These are phyloP conservation scores for Triplophysa tibetana DNA, from an alignment of 2,113 vertebrate species.

Conservation along the genomic window DNA sequence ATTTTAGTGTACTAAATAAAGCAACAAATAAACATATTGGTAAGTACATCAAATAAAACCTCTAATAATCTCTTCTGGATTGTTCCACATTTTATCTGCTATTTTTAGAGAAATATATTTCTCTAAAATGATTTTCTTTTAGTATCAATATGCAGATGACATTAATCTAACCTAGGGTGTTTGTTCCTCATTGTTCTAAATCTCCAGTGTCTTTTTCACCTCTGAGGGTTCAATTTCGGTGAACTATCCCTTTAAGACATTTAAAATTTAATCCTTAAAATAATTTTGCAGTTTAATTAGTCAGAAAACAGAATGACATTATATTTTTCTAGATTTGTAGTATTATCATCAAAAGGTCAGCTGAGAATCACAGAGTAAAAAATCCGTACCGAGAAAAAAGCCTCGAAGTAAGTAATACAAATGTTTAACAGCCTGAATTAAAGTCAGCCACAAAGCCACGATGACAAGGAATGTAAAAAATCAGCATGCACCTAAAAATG, in stretches of 20 bases:
- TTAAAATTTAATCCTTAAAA: too few species aligned
- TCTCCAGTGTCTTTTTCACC: slow-evolving; percentile 39
- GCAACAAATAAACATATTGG: too few species aligned
- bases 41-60: too few species aligned
- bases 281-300: too few species aligned
- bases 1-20: too few species aligned
- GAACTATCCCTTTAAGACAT: too few species aligned
- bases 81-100: background rate
- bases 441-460: slow-evolving; percentile 23
- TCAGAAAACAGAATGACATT: too few species aligned
- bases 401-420: background rate
- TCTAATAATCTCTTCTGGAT: background rate
- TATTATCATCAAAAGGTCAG: background rate
- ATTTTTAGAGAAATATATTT: too few species aligned
- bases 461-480: slow-evolving; percentile 50
- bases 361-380: background rate
- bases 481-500: slow-evolving; percentile 57
- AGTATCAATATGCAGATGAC: slow-evolving; percentile 24
- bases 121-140: background rate
- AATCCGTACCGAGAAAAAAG: background rate
- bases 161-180: slow-evolving; percentile 10
- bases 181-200: slow-evolving; percentile 53
- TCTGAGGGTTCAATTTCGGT: too few species aligned
- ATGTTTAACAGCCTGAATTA: background rate
- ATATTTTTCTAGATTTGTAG: too few species aligned